These are phyloP conservation scores for Orycteropus afer DNA, from an alignment of 2,113 vertebrate species.

Conservation along the genomic window DNA sequence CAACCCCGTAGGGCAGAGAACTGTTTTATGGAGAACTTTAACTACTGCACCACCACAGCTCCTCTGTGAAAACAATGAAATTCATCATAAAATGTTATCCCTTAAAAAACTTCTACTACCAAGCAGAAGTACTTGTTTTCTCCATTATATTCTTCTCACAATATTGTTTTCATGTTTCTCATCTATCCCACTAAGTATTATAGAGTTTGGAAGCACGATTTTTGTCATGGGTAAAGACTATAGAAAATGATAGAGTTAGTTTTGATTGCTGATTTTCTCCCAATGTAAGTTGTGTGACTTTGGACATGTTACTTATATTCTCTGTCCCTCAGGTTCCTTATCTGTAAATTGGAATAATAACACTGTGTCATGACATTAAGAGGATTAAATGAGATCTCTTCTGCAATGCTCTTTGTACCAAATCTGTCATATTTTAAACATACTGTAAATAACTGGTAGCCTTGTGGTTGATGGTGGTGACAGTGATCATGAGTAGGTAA, in stretches of 20 bases:
- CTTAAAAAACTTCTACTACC: not conserved
- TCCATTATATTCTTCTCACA: not conserved
- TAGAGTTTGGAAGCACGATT: not conserved
- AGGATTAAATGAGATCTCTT: not conserved
- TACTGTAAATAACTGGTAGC: not conserved
- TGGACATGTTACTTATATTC: not conserved
- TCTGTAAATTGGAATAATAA: not conserved
- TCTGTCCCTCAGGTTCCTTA: slow-evolving; percentile 2
- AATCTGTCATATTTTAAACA: not conserved
- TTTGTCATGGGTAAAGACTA: not conserved
- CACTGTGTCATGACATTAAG: not conserved
- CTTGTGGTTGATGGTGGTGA: not conserved
- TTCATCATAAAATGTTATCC: not conserved
- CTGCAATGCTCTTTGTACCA: not conserved
- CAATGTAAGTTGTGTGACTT: not conserved
- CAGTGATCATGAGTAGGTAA: not conserved
- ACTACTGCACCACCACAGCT: no score
- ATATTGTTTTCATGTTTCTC: not conserved
- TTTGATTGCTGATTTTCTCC: not conserved
- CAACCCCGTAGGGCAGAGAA: no score
- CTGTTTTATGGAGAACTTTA: no score
- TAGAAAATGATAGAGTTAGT: not conserved
- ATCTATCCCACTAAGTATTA: not conserved
- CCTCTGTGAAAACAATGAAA: no score
- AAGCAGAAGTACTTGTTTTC: not conserved